Evolutionary conservation across 2,113 vertebrate genomes (phyloP), one percentile per base, ranked within the genome.

Genomic region (Telmatochromis brichardi): DNA sequence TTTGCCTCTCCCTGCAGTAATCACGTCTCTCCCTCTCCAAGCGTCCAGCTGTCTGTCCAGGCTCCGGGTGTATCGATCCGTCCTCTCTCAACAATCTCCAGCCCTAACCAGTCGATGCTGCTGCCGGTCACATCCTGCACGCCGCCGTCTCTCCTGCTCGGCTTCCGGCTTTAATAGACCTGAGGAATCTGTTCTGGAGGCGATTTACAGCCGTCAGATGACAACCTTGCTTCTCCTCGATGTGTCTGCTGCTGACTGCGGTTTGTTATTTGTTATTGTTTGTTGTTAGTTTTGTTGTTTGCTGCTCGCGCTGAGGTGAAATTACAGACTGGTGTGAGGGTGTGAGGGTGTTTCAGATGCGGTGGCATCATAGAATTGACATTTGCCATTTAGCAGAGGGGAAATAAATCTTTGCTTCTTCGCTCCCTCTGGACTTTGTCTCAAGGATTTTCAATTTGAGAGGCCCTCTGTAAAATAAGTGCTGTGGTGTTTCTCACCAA

Each of bases 21-120:
- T 78, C 45, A 47, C 42, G 19, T 82, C 81, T 50, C 42, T 65
- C 57, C 28, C 35, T 83, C 86, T 80, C 73, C 3, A 21, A 57
- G 80, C 8, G 7, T 89, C 79, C 85, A 17, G 80, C 81, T 84
- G 68, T 89, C 13, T 42, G 81, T 88, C 86, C 88, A 45, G 91
- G 80, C 89, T 89, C 86, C 53, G 14, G 68, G 58, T 2, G 6
- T 50, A 94, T 95, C 47, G 91, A 94, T 94, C 91, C 21, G 33
- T 78, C 58, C 55, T 33, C 85, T 90, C 84, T 58, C 71, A 73
- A 88, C 93, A 94, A 94, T 94, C 91, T 94, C 53, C 89, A 82
- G 81, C 82, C 81, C 89, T 94, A 95, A 95, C 93, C 93, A 94
- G 91, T 87, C 90, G 10, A 80, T 89, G 93, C 82, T 86, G 50